A percentile compares a stretch with the other conserved stretches of the same genome.
phyloP scores from a whole-genome alignment of 2,797 vertebrate species.

The Sebastes hubbsi region DNA sequence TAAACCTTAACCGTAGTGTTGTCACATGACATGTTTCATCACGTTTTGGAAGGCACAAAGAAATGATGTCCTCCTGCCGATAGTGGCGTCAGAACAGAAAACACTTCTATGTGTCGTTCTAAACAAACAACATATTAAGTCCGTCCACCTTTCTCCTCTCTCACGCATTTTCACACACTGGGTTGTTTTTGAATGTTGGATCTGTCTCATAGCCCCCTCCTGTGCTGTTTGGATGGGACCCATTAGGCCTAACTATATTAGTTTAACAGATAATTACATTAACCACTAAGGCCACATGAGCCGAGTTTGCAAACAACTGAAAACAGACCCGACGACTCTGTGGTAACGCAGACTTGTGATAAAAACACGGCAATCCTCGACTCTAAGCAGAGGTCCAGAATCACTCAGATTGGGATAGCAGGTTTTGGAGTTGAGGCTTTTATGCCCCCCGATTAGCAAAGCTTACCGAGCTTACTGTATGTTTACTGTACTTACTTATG shows the following conservation, averaged over 20 bases:
- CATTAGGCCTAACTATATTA: constrained; percentile 35
- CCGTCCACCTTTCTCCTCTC: background rate
- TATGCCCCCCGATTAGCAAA: background rate
- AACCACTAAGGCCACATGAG: constrained; percentile 42
- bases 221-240: constrained; percentile 24
- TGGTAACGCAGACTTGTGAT: background rate
- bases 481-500: background rate
- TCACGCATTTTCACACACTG: background rate
- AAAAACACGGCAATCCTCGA: background rate
- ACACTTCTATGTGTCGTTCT: too few species aligned
- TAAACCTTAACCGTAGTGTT: background rate
- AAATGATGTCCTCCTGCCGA: background rate
- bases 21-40: background rate
- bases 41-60: background rate
- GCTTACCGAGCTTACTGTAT: background rate
- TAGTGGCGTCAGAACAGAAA: too few species aligned
- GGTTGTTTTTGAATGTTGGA: background rate
- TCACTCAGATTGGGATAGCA: background rate
- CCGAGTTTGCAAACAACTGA: constrained; percentile 18
- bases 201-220: constrained; percentile 3
- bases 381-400: background rate
- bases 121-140: background rate
- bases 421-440: background rate
- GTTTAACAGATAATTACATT: constrained; percentile 52
- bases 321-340: constrained; percentile 2